phyloP scores from a whole-genome alignment of 2,797 vertebrate genomes.

The Morelia viridis region DNA sequence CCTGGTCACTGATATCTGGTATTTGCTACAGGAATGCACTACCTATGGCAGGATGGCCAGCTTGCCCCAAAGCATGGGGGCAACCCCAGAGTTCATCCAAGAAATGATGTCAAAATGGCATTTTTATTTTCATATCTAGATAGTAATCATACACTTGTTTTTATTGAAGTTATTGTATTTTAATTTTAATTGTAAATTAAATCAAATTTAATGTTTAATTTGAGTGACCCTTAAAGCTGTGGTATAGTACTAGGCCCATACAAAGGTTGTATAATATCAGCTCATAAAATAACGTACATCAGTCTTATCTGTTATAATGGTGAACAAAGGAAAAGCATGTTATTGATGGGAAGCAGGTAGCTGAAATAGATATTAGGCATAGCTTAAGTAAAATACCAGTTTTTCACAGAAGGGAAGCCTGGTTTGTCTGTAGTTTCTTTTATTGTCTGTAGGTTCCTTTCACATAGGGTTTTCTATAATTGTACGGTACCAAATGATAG shows the following conservation, averaged over 20 bases:
- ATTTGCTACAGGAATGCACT: neutral
- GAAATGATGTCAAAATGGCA: neutral
- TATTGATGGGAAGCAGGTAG: neutral
- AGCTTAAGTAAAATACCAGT: neutral
- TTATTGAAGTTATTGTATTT: neutral
- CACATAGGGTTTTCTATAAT: constrained; percentile 37
- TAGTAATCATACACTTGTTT: neutral
- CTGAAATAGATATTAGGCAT: neutral
- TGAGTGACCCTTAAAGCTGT: neutral
- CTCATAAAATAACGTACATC: neutral
- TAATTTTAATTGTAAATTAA: neutral
- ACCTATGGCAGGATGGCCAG: neutral
- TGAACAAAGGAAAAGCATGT: neutral
- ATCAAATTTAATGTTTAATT: neutral
- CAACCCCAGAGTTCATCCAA: neutral
- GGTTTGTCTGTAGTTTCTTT: neutral
- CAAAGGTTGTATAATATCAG: neutral
- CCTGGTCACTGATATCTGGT: neutral
- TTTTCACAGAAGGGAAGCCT: neutral
- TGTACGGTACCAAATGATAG: constrained; percentile 26
- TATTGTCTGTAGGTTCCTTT: constrained; percentile 25
- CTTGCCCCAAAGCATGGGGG: neutral
- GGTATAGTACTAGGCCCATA: neutral
- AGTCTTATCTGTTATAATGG: neutral
- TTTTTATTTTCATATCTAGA: neutral